These are phyloP conservation scores for Dunckerocampus dactyliophorus DNA, from an alignment of 2,113 vertebrate species.

Conservation along the genomic window DNA sequence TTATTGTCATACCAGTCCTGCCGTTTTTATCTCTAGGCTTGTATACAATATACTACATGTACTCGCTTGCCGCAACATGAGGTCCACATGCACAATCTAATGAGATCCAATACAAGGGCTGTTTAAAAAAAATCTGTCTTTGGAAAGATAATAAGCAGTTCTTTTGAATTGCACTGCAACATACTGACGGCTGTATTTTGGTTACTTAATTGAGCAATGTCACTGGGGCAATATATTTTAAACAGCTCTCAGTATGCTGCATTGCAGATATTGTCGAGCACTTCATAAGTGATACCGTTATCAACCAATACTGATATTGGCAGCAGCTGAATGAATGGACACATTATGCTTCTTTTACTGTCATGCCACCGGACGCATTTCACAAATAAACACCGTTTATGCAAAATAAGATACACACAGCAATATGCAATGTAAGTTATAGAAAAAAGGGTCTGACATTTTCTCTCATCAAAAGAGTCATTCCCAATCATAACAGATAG, in stretches of 20 bases:
- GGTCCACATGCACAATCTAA: neutral
- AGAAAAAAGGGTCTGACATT: no score
- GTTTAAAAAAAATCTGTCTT: neutral
- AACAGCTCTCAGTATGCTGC: neutral
- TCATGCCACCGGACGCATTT: no score
- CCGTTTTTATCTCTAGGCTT: neutral
- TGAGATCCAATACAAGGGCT: neutral
- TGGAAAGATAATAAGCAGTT: neutral
- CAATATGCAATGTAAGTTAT: no score
- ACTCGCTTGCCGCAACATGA: conserved; percentile 21
- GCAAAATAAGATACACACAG: no score
- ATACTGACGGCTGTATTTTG: neutral
- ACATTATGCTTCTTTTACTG: no score
- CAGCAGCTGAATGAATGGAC: no score
- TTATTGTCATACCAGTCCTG: conserved; percentile 14
- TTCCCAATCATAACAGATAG: no score
- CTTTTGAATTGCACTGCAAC: neutral
- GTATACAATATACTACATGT: neutral
- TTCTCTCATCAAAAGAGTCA: no score
- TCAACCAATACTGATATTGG: no score
- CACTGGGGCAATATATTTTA: neutral
- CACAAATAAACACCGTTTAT: no score
- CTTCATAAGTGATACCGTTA: neutral
- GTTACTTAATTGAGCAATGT: neutral
- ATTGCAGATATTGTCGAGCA: neutral